phyloP scores from a whole-genome alignment of 2,113 vertebrate genomes.

The Psophia crepitans region DNA sequence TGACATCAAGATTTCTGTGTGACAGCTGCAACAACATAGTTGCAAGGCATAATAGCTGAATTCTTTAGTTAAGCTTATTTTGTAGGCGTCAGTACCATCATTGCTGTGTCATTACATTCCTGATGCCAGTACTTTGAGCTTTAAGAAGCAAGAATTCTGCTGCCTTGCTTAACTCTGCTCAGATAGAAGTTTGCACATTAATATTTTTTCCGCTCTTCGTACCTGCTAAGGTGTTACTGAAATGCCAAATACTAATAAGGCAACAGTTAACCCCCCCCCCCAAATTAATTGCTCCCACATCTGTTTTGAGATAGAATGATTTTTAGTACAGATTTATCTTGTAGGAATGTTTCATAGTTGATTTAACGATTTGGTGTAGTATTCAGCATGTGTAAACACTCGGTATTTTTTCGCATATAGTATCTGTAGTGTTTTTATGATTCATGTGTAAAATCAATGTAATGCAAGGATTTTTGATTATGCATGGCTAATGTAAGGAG shows the following conservation, averaged over 20 bases:
- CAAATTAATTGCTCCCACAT: neutral
- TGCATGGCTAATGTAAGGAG: neutral
- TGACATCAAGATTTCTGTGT: neutral
- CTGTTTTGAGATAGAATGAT: neutral
- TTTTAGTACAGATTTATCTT: neutral
- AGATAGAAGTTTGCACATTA: neutral
- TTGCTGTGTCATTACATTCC: slow-evolving; percentile 47
- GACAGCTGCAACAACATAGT: slow-evolving; percentile 9
- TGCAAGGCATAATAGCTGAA: neutral
- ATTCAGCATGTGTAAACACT: neutral
- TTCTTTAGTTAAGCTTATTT: neutral
- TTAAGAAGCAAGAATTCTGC: neutral
- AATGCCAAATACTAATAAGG: neutral
- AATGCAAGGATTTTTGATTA: neutral
- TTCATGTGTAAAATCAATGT: neutral
- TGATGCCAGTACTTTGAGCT: neutral
- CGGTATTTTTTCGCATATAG: neutral
- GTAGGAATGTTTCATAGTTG: neutral
- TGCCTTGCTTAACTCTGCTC: neutral
- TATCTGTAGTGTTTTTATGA: neutral
- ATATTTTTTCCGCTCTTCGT: neutral
- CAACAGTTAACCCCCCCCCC: neutral
- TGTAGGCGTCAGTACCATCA: neutral
- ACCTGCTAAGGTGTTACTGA: neutral
- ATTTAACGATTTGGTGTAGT: neutral